Percentiles rank a stretch among this genome's conserved stretches.
Evolutionary conservation across 2,113 vertebrate genomes (phyloP).

Genomic region (Pelecanoides urinatrix): DNA sequence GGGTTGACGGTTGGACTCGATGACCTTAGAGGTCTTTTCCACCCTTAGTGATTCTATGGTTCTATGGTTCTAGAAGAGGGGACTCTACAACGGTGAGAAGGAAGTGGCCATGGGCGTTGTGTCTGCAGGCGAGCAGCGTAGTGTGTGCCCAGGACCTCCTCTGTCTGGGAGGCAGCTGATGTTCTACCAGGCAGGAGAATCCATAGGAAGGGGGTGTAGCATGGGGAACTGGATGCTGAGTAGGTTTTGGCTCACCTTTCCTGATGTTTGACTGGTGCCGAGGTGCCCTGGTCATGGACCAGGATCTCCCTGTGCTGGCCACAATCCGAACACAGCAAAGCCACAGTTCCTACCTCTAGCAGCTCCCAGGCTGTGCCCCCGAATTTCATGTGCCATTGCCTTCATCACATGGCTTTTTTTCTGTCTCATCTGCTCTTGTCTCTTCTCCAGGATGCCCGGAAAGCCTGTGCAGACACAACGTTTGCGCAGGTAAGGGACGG

Average conservation of each 20-base stretch:
- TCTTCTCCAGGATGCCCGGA: conserved; percentile 86
- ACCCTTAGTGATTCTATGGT: too few relatives aligned
- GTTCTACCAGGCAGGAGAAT: neutral
- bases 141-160: neutral
- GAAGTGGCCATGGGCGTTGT: neutral
- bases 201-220: neutral
- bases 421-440: neutral
- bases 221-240: neutral
- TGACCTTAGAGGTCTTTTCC: too few relatives aligned
- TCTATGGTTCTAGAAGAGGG: too few relatives aligned
- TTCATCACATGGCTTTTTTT: rapidly evolving
- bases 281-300: neutral
- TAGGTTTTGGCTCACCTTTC: neutral
- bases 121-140: neutral
- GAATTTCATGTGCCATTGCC: neutral
- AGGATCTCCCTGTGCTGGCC: neutral
- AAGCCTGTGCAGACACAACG: conserved; percentile 85
- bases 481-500: conserved; percentile 80
- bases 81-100: neutral
- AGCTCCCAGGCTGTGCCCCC: neutral
- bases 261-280: neutral
- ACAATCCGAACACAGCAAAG: neutral
- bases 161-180: neutral
- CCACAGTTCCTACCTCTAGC: neutral
- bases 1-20: too few relatives aligned